phyloP scores from a whole-genome alignment of 2,888 invertebrate species.

The Caenorhabditis sp. region DNA sequence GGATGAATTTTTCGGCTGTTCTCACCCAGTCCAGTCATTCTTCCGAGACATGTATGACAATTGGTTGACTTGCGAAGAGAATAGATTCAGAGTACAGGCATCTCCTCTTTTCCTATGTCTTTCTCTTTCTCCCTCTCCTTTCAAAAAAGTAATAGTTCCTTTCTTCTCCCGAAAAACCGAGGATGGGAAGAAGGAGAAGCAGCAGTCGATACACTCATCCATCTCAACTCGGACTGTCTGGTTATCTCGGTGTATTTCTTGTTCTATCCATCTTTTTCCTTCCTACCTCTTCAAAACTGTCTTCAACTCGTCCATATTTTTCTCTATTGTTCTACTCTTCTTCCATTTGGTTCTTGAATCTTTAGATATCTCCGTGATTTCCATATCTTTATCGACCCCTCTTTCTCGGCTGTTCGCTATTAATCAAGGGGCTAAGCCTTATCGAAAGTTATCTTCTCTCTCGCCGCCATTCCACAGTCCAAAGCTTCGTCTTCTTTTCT shows the following conservation, averaged over 20 bases:
- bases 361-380: neutral
- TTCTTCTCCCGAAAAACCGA: neutral
- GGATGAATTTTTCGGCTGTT: conserved; percentile 22
- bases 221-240: neutral
- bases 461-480: neutral
- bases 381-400: neutral
- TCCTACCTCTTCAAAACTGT: neutral
- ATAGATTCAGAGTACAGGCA: neutral
- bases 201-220: no score
- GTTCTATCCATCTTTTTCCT: neutral
- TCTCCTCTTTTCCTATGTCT: neutral
- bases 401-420: conserved; percentile 6
- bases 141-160: neutral
- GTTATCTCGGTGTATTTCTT: conserved; percentile 1
- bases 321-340: neutral
- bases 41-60: conserved; percentile 40
- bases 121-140: neutral
- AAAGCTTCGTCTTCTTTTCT: neutral
- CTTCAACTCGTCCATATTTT: neutral
- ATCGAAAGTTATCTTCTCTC: neutral
- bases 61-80: conserved; percentile 38
- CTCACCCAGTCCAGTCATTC: conserved; percentile 35
- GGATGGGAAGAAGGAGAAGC: neutral
- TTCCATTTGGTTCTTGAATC: neutral
- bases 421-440: neutral